Evolutionary conservation across 2,797 vertebrate genomes (phyloP), one percentile per base, ranked within the genome.

Genomic region (Schizopygopsis pylzovi): DNA sequence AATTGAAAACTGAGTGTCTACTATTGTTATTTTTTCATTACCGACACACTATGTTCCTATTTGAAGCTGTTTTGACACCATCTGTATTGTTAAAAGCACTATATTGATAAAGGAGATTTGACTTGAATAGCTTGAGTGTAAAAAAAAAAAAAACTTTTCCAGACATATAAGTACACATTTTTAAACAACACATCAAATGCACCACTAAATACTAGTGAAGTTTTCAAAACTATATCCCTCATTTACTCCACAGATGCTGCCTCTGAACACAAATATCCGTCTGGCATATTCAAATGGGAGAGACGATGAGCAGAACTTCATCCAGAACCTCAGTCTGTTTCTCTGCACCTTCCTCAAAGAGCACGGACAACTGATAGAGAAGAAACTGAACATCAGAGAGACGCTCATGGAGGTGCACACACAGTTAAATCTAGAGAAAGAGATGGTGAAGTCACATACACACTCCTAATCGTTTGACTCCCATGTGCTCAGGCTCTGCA

Each of bases 271-370:
- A 73, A 97, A 97, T 89, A 97, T 97, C 90, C 94, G 96, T 85
- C 94, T 97, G 92, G 97, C 97, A 0, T 97, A 97, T 81, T 95
- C 97, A 0, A 97, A 97, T 81, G 97, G 97, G n/a, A 97, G 97
- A 91, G 97, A 97, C 76, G 97, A 97, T 87, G 97, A 97, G 54
- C 97, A 97, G 93, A 97, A 97, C 92, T 97, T 97, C 87, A 97
- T 97, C 91, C 97, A 97, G 92, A 97, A 97, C 90, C 96, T 97
- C 90, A 97, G 97, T 89, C 92, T 97, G 88, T 97, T 97, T 93
- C 96, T 97, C 79, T 97, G 97, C 92, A 97, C 97, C 0, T 97
- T 97, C 91, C 95, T 97, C 49, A 97, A 97, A 90, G 97, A 97
- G 87, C 97, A 97, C 0, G 97, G 96, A 37, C 96, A 97, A 20